These are phyloP conservation scores for Siderastrea radians DNA, from an alignment of 92 coral and sea anemone species.

Conservation along the genomic window DNA sequence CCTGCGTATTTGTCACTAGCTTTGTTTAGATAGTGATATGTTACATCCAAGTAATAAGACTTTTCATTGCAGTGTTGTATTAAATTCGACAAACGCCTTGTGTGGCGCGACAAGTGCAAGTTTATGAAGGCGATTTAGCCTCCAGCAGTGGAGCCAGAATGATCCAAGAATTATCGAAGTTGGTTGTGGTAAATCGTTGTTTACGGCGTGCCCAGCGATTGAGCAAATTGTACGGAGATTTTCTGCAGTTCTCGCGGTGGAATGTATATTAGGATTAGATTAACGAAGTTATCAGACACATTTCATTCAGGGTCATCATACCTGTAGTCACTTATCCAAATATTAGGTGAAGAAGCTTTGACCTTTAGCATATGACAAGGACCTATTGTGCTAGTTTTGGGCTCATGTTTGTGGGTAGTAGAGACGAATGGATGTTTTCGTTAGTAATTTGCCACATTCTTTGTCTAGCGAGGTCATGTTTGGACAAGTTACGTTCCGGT, in stretches of 20 bases:
- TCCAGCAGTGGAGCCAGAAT: background rate
- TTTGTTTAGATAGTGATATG: conserved; percentile 33
- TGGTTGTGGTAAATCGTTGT: background rate
- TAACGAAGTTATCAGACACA: conserved; percentile 27
- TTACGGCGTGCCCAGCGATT: background rate
- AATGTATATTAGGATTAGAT: conserved; percentile 35
- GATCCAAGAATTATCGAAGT: background rate
- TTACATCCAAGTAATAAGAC: background rate
- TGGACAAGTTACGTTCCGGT: background rate
- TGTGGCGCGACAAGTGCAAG: conserved; percentile 20
- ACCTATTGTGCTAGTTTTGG: background rate
- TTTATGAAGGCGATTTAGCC: background rate
- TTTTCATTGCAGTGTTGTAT: background rate
- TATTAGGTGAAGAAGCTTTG: background rate
- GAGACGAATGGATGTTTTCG: background rate
- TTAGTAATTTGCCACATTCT: background rate
- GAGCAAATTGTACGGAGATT: background rate
- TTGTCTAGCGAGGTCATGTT: background rate
- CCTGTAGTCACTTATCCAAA: conserved; percentile 12
- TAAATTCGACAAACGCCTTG: background rate
- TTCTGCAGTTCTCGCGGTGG: background rate
- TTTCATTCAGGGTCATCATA: conserved; percentile 4
- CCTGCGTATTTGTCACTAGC: background rate
- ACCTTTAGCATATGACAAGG: conserved; percentile 12
- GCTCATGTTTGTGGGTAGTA: no score